Percentiles rank a stretch among this genome's conserved stretches.
These are phyloP conservation scores for Nansenia antarctica DNA, from an alignment of 2,113 vertebrate genomes.

Conservation along the genomic window DNA sequence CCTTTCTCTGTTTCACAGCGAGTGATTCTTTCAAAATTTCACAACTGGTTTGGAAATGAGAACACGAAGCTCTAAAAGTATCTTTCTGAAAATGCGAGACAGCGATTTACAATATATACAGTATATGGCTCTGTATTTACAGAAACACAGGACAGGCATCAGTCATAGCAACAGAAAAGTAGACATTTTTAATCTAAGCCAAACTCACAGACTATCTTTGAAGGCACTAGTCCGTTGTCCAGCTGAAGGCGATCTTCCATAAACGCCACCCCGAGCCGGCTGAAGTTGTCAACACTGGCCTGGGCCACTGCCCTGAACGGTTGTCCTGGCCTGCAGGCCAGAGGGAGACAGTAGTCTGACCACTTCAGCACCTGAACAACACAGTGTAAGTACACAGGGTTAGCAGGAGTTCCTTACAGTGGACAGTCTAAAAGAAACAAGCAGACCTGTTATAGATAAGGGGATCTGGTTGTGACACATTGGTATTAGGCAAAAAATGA, in stretches of 20 bases:
- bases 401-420: not conserved
- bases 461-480: too few species aligned
- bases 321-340: conserved; percentile 83
- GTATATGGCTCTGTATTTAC: too few species aligned
- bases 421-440: not conserved
- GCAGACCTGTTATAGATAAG: too few species aligned
- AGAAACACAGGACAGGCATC: too few species aligned
- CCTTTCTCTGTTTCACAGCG: not conserved
- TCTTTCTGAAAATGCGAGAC: too few species aligned
- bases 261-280: conserved; percentile 88
- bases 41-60: not conserved
- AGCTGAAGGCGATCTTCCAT: conserved; percentile 90
- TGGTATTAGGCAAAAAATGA: too few species aligned
- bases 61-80: too few species aligned
- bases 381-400: not conserved
- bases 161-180: too few species aligned
- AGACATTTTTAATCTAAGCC: too few species aligned
- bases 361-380: conserved; percentile 83
- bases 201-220: conserved; percentile 93
- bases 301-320: conserved; percentile 85
- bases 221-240: conserved; percentile 86
- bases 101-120: too few species aligned
- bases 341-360: conserved; percentile 87
- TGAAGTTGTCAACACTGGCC: conserved; percentile 90
- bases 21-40: not conserved